phyloP scores from a whole-genome alignment of 2,113 vertebrate genomes.

The Thamnophis sirtalis region DNA sequence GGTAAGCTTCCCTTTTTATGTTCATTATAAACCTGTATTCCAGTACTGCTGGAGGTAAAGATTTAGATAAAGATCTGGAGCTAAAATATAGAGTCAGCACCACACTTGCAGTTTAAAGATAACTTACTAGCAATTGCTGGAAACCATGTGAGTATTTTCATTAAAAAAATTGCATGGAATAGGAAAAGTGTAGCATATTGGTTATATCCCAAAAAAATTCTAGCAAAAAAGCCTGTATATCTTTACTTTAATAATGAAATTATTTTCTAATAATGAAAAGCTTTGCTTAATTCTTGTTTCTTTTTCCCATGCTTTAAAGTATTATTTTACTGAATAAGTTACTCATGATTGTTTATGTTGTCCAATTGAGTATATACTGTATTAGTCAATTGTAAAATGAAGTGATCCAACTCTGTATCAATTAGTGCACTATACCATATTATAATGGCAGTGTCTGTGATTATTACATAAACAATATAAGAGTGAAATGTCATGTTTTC shows the following conservation, averaged over 20 bases:
- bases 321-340: not conserved
- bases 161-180: constrained; percentile 5
- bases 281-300: not conserved
- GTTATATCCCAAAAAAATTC: not conserved
- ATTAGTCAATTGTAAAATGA: not conserved
- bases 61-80: not conserved
- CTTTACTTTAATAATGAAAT: too few species aligned
- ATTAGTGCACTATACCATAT: not conserved
- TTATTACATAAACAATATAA: not conserved
- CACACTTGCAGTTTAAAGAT: not conserved
- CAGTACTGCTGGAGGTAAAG: not conserved
- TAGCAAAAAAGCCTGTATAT: not conserved
- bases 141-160: not conserved
- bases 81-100: not conserved
- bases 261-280: not conserved
- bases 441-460: not conserved
- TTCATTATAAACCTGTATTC: not conserved
- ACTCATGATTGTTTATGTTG: constrained; percentile 12
- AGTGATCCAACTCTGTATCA: not conserved
- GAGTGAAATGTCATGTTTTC: not conserved
- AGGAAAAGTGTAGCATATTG: not conserved
- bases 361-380: not conserved
- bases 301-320: not conserved
- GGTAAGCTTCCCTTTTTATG: constrained; percentile 70
- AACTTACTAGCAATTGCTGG: not conserved